phyloP scores from a whole-genome alignment of 1,140 invertebrate species.

The Drosophila baimaii region DNA sequence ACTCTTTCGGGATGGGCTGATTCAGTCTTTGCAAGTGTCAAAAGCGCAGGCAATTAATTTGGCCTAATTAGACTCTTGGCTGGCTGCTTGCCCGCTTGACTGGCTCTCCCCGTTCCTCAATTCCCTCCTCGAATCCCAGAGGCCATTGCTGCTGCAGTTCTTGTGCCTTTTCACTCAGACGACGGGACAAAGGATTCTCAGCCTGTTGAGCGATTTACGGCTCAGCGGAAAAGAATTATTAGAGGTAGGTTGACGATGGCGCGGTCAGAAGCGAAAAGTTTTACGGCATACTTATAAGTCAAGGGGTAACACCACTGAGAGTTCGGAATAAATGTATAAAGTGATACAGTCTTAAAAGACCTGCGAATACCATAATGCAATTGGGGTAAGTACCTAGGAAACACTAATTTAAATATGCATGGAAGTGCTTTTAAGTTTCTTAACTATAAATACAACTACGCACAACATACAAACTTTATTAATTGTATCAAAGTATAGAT shows the following conservation, averaged over 20 bases:
- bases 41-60: constrained; percentile 82
- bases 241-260: constrained; percentile 2
- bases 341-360: no score
- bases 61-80: constrained; percentile 77
- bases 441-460: no score
- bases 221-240: constrained; percentile 40
- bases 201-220: constrained; percentile 76
- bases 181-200: constrained; percentile 61
- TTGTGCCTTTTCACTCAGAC: constrained; percentile 63
- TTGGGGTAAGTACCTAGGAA: no score
- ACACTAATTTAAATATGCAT: no score
- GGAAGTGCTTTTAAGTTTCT: no score
- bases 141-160: constrained; percentile 56
- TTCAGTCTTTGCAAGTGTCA: constrained; percentile 75
- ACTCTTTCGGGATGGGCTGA: constrained; percentile 43
- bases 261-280: not conserved
- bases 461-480: no score
- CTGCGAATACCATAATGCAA: no score
- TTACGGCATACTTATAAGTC: not conserved
- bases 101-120: not conserved
- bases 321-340: not conserved
- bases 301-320: not conserved
- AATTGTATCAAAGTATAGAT: no score
- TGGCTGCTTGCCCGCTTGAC: constrained; percentile 58
- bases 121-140: not conserved